These are phyloP conservation scores for Sebastes cheni DNA, from an alignment of 2,797 vertebrate genomes.

Conservation along the genomic window DNA sequence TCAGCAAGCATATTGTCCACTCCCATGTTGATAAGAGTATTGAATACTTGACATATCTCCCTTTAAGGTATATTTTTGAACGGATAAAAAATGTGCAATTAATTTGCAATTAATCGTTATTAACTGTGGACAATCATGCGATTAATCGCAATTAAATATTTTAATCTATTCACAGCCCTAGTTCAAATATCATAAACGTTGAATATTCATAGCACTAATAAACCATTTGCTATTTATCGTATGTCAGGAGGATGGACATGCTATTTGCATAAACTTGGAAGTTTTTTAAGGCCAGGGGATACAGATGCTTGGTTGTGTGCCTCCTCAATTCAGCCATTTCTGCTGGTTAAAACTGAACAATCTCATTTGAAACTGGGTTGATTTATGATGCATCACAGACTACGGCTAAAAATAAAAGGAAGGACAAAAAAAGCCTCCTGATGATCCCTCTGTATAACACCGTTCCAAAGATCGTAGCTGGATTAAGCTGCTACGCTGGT, in stretches of 20 bases:
- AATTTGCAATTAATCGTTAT: too few species aligned
- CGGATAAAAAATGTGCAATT: too few species aligned
- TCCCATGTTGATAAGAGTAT: too few species aligned
- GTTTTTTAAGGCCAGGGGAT: conserved; percentile 12
- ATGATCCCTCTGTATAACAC: conserved; percentile 57
- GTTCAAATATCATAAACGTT: background rate
- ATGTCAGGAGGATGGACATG: background rate
- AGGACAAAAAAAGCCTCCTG: conserved; percentile 51
- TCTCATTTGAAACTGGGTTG: conserved; percentile 65
- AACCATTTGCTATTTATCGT: background rate
- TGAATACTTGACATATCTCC: too few species aligned
- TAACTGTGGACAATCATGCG: too few species aligned
- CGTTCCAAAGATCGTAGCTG: conserved; percentile 44
- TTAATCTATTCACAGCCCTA: background rate
- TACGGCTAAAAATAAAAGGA: conserved; percentile 64
- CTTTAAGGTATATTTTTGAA: too few species aligned
- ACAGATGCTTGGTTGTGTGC: conserved; percentile 2
- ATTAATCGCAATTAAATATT: too few species aligned
- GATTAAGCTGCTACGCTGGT: conserved; percentile 45
- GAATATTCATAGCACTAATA: background rate
- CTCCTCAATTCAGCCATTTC: conserved; percentile 43
- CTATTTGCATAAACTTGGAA: background rate
- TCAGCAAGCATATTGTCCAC: too few species aligned
- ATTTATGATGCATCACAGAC: conserved; percentile 65
- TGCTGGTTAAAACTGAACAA: conserved; percentile 52